Evolutionary conservation across 1,140 invertebrate species (phyloP).

Genomic region (Drosophila repletoides): DNA sequence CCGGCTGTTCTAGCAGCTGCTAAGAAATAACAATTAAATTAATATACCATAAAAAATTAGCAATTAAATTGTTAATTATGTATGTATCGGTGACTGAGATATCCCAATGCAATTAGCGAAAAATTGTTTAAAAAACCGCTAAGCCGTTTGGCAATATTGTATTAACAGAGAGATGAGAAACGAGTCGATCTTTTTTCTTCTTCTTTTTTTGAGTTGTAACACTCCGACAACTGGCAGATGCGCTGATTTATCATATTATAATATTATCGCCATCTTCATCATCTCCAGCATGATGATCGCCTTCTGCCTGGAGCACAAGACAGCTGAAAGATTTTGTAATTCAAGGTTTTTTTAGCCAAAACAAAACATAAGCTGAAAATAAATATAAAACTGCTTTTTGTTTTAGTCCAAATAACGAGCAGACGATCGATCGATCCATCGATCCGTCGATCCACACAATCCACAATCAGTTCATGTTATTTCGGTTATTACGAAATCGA

Average conservation of each 20-base stretch:
- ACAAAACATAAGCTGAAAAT: no score
- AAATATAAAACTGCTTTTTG: no score
- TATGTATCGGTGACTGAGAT: slow-evolving; percentile 7
- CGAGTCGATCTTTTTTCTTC: background rate
- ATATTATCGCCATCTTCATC: slow-evolving; percentile 8
- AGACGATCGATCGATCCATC: no score
- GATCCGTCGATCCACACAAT: no score
- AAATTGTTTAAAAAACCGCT: slow-evolving; percentile 13
- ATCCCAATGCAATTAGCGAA: slow-evolving; percentile 23
- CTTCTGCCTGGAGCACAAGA: slow-evolving; percentile 54
- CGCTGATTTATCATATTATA: slow-evolving; percentile 38
- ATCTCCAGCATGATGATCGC: background rate
- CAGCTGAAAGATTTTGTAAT: slow-evolving; percentile 67
- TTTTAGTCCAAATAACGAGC: no score
- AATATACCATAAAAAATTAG: no score
- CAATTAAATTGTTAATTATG: slow-evolving; percentile 29
- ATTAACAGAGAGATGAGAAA: background rate
- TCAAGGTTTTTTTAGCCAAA: slow-evolving; percentile 57
- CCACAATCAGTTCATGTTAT: slow-evolving; percentile 26
- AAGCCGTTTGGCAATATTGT: slow-evolving; percentile 25
- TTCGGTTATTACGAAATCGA: slow-evolving; percentile 28
- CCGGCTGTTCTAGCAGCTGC: slow-evolving; percentile 25
- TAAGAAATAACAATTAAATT: slow-evolving; percentile 26
- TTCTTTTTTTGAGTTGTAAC: background rate
- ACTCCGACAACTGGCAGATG: slow-evolving; percentile 21